Conservation (phyloP, 1,140 invertebrate species). For the Trichonephila clavata region DNA sequence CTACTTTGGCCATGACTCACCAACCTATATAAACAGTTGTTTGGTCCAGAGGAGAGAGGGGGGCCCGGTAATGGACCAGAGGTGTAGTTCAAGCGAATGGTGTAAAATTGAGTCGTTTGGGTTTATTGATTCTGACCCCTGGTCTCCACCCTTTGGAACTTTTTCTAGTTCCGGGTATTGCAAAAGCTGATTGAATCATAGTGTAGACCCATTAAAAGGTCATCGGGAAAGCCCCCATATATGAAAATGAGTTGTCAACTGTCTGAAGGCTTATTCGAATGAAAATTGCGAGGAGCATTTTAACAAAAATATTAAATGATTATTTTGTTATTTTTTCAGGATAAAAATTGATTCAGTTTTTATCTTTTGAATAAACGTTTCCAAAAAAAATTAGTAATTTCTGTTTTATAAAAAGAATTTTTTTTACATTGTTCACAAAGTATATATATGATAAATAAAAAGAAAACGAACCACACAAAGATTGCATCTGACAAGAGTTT, state of each 20-base stretch:
- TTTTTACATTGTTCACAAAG: too few relatives aligned
- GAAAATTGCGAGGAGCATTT: neutral
- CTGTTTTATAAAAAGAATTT: too few relatives aligned
- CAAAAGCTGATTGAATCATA: slow-evolving; percentile 40
- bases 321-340: too few relatives aligned
- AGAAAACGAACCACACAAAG: too few relatives aligned
- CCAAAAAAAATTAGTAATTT: too few relatives aligned
- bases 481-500: too few relatives aligned
- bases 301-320: too few relatives aligned
- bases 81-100: slow-evolving; percentile 65
- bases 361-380: too few relatives aligned
- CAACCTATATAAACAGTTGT: slow-evolving; percentile 74
- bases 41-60: neutral
- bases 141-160: slow-evolving; percentile 27
- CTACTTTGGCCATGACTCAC: slow-evolving; percentile 71
- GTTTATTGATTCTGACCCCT: slow-evolving; percentile 62
- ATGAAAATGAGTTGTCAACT: slow-evolving; percentile 2
- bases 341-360: too few relatives aligned
- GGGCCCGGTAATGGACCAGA: slow-evolving; percentile 61
- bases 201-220: neutral
- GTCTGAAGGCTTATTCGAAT: neutral
- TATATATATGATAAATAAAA: too few relatives aligned
- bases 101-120: slow-evolving; percentile 72
- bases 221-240: neutral
- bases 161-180: slow-evolving; percentile 34